Evolutionary conservation across 2,888 invertebrate species (phyloP), one percentile per base, ranked within the genome.

Genomic region (Drosophila hamatofila): DNA sequence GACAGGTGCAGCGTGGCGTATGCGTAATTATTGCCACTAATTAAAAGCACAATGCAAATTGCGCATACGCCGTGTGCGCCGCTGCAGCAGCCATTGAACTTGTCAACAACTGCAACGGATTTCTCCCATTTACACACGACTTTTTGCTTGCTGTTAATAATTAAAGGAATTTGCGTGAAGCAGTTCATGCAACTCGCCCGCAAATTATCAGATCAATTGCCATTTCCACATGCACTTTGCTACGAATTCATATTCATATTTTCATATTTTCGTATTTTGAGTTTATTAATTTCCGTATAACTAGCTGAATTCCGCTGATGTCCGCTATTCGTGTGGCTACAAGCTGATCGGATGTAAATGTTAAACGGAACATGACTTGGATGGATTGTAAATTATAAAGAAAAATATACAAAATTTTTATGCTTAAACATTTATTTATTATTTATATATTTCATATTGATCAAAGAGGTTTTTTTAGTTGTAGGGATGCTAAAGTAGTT

Each of bases 41-140:
- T 79, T 71, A 72, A 76, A 69, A 67, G 75, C 64, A 81, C 77
- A 83, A 85, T 83, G 81, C 78, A 85, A 85, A 82, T 78, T 73
- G 85, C 73, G 57, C 63, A 87, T 78, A 87, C 75, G 72, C 66
- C 63, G 55, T 44, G 73, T 68, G 54, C n/a, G 49, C 65, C 57
- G 46, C 55, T 27, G 9, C 54, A 37, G 25, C 70, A 83, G 85
- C 71, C 86, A 86, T 80, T 86, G 85, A 88, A 86, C 85, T 86
- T 86, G 85, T 86, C 66, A 83, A 30, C 68, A 56, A 48, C 49
- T 60, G 51, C 23, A 27, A 23, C 42, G 42, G 21, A 57, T 49
- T 51, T 55, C 56, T 39, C 48, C 51, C 18, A 16, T 4, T 42
- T 42, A n/a, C 5, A 27, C 18, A 14, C 6, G 11, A 12, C 23